Base-by-base conservation (phyloP, 2,888 invertebrate genomes). In the Oscheius onirici region DNA sequence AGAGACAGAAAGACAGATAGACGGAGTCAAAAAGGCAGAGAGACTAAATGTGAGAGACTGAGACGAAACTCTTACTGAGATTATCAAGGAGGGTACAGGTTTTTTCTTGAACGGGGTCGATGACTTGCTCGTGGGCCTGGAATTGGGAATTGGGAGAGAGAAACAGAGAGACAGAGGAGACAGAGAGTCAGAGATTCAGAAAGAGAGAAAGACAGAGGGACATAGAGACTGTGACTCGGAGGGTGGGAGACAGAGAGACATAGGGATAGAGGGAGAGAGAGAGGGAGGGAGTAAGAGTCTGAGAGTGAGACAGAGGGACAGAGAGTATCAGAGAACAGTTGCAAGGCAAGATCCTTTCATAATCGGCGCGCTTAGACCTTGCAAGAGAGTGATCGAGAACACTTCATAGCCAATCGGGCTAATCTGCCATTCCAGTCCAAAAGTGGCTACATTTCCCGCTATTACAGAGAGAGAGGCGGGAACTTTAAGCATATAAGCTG, bases 61-160 rank as follows among this genome's bases (percentile, higher is more conserved):
- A 65, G 17, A 76, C 71, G 13, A 80, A 70, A 28, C 78, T 76
- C 63, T 75, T 71, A 66, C 72, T 75, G 28, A 79, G 71, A 34
- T 79, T 69, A n/a, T 81, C 79, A 41, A 78, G 55, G 11, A 78
- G 75, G 13, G 44, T 58, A 13, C 71, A 65, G 52, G 74, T 60
- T 70, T 71, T 66, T n/a, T 65, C 75, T 40, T 76, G 75, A 26
- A 76, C 60, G 3, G 80, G 80, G 24, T 77, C 77, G 57, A 81
- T 77, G 13, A 68, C 68, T 44, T 75, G 72, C 3, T 73, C 72
- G 55, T 80, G 77, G n/a, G 80, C 80, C 71, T 77, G 58, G 66
- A 77, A 41, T n/a, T n/a, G n/a, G n/a, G n/a, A n/a, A n/a, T n/a
- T n/a, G 22, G 8, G 55, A 24, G 55, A 55, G 22, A 24, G 20